Base-by-base conservation (phyloP, 2,888 invertebrate genomes). In the Aporophyla lueneburgensis region DNA sequence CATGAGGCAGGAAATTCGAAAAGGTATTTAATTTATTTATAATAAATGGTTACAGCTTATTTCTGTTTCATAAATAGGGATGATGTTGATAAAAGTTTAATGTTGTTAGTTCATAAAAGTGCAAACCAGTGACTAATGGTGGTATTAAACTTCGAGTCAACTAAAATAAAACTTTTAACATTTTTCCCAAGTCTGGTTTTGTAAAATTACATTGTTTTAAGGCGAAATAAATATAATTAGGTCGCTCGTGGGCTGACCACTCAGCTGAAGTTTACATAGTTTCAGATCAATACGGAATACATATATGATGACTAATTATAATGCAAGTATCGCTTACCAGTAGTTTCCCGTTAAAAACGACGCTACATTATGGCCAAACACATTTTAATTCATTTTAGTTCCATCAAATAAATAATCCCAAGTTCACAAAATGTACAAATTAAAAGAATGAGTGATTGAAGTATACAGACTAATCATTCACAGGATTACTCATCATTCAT, bases 401-500 rank as follows among this genome's bases (percentile, higher is more conserved):
- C 1, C 76, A 66, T 14, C 40, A 83, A 79, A 46, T 62, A 74
- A 56, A 59, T 65, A 74, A 21, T 19, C 27, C 59, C n/a, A 62
- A 61, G 43, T 70, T 78, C 73, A 67, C 78, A 77, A 74, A 84
- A 84, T 71, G 81, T 80, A 86, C 78, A 77, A 76, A 81, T 63
- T 79, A 27, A 43, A 59, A 21, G 69, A 84, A 80, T 56, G 66
- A 80, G 70, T 67, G 68, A 68, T 65, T 75, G 76, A 69, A 76
- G 24, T 5, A 1, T 68, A 54, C 9, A 21, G 12, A 16, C 16
- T 66, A 71, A 71, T 74, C 70, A 56, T 80, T 83, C 86, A 74
- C 19, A 12, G 24, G 46, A 86, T 86, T 86, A 86, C 88, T 86
- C 86, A 86, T 87, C 86, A 81, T 83, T 87, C 86, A 76, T 71